Conservation (phyloP, 2,113 vertebrate species). For the Chaetura pelagica region DNA sequence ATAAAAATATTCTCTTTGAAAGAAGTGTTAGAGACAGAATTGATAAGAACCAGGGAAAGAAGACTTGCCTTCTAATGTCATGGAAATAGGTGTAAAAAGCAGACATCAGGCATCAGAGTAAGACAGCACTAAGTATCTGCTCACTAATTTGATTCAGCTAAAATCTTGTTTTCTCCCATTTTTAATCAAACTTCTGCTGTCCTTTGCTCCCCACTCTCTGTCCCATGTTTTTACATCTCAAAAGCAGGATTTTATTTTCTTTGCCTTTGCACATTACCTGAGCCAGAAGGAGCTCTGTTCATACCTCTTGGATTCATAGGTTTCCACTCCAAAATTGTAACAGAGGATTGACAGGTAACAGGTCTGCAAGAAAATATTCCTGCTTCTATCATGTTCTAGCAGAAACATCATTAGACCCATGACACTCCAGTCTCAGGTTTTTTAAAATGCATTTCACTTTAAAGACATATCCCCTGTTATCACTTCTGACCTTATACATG, state of each 20-base stretch:
- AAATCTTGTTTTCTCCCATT: not conserved
- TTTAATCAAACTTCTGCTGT: not conserved
- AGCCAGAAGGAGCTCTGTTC: slow-evolving; percentile 92
- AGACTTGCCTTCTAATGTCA: not conserved
- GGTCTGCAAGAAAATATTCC: slow-evolving; percentile 73
- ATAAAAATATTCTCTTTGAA: not conserved
- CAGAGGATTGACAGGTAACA: slow-evolving; percentile 88
- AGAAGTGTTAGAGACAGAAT: not conserved
- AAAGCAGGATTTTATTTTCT: not conserved
- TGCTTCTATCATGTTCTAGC: not conserved
- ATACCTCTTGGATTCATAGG: slow-evolving; percentile 79
- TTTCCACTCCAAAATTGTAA: slow-evolving; percentile 91
- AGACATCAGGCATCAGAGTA: not conserved
- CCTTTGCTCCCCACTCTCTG: not conserved
- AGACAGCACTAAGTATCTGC: not conserved
- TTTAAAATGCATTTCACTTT: not conserved
- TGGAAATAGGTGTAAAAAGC: not conserved
- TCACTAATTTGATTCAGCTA: not conserved
- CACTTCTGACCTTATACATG: not conserved
- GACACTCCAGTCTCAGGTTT: not conserved
- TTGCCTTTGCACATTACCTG: slow-evolving; percentile 79
- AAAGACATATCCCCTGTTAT: not conserved
- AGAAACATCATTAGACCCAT: not conserved
- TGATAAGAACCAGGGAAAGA: not conserved
- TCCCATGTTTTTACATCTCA: not conserved